Percentiles rank a stretch among this genome's conserved stretches.
Evolutionary conservation across 35 echinoderm and acorn worm species (phyloP).

Genomic region (Patiria miniata): DNA sequence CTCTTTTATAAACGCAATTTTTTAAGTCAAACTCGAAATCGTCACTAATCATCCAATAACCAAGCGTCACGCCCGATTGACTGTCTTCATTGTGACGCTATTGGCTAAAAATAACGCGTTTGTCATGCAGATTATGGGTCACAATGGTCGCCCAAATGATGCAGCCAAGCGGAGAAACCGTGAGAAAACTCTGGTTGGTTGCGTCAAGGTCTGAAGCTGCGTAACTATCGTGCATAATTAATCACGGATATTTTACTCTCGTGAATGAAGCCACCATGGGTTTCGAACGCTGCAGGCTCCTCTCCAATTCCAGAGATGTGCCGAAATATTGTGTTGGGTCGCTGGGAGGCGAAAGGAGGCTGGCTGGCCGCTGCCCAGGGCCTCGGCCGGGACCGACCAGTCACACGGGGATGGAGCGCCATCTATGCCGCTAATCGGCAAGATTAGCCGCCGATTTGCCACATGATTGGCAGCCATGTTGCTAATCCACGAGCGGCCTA

Average conservation of each 20-base stretch:
- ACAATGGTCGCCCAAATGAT: neutral
- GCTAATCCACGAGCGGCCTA: slow-evolving; percentile 1
- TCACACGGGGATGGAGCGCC: neutral
- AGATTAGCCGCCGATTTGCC: slow-evolving; percentile 19
- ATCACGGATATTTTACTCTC: slow-evolving; percentile 16
- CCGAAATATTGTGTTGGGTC: neutral
- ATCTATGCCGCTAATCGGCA: slow-evolving; percentile 9
- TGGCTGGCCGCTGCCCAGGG: neutral
- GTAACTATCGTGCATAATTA: neutral
- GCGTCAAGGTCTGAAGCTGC: neutral
- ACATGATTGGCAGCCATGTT: slow-evolving; percentile 11
- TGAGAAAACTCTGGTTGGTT: slow-evolving; percentile 5
- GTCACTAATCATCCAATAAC: too few species aligned
- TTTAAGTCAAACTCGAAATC: too few species aligned
- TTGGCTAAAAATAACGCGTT: neutral
- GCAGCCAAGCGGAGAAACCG: slow-evolving; percentile 4
- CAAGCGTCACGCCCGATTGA: neutral
- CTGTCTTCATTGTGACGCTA: neutral
- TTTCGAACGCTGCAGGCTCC: neutral
- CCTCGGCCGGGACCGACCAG: neutral
- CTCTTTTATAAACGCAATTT: too few species aligned
- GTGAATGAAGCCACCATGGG: neutral
- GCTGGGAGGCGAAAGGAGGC: neutral
- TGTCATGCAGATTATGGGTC: slow-evolving; percentile 13
- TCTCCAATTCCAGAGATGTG: neutral